Evolutionary conservation across 2,113 vertebrate genomes (phyloP), one percentile per base, ranked within the genome.

Genomic region (Cyprinodon brontotheroides): DNA sequence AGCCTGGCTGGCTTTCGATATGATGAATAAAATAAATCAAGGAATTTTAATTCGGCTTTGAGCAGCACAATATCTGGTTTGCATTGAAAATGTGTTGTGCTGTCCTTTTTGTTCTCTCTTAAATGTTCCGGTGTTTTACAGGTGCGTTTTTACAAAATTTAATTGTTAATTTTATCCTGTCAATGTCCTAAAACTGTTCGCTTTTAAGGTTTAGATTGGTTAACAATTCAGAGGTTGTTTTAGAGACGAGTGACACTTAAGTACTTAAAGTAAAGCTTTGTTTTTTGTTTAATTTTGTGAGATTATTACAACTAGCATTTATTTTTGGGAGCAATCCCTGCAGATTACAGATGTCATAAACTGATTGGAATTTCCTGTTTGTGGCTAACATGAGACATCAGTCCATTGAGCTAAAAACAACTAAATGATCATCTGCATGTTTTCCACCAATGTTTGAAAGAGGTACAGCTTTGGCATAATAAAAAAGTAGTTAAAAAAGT

Each of bases 21-120:
- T 88, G 86, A 88, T 84, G 83, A 86, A 89, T 86, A 78, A 87
- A 91, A 92, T 80, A 74, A 89, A 90, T 90, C 74, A 88, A 86
- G 63, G 78, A 86, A 83, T 88, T 83, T 79, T 74, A 82, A 86
- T 83, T 82, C 71, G 69, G 78, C 86, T 85, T 89, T 89, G 86
- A 88, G 83, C 47, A 74, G 60, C 14, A 48, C 70, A 85, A 89
- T 87, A 86, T 65, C 72, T 79, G 62, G 61, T 78, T 84, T 87
- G 67, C 78, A 63, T 79, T 87, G 67, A 76, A 85, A 81, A 81
- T 74, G 40, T 74, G 74, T 77, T 79, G 65, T 48, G 14, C 0
- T 50, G 72, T 70, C 36, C 73, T 68, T 60, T 50, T 41, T 40
- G 40, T 81, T 74, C 59, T 77, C 72, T 65, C 38, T 68, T 61